Evolutionary conservation across 2,113 vertebrate species (phyloP).

Genomic region (Picathartes gymnocephalus): DNA sequence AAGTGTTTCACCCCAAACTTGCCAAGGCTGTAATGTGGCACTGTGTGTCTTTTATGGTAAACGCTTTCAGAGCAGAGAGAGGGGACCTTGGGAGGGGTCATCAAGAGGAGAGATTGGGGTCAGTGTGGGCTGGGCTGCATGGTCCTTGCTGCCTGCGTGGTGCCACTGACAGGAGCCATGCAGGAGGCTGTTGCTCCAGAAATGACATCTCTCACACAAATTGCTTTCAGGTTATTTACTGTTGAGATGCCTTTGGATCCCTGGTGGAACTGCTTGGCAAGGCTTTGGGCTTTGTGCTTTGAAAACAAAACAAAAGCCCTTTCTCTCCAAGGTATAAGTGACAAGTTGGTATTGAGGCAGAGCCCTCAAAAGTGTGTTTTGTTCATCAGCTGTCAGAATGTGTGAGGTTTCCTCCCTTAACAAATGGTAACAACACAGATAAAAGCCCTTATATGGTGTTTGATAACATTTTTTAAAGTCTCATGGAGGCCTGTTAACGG

Average conservation of each 20-base stretch:
- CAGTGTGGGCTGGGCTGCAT: neutral
- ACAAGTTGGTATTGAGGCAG: neutral
- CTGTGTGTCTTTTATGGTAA: neutral
- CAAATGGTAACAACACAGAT: neutral
- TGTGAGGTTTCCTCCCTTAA: neutral
- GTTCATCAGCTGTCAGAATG: neutral
- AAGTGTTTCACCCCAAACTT: neutral
- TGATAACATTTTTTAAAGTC: neutral
- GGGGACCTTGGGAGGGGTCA: neutral
- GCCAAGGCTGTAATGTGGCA: neutral
- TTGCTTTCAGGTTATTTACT: neutral
- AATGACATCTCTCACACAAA: neutral
- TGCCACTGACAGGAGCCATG: accelerated
- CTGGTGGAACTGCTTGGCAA: neutral
- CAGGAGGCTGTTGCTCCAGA: neutral
- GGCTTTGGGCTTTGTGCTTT: neutral
- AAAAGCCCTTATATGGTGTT: neutral
- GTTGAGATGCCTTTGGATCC: neutral
- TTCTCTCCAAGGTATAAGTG: neutral
- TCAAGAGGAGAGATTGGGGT: too few relatives aligned
- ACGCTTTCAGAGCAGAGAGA: neutral
- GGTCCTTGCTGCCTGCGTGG: accelerated
- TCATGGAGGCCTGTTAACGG: neutral
- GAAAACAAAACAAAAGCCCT: neutral
- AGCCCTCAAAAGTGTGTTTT: neutral